Conservation (phyloP, 2,797 vertebrate species). For the Simalia tracyae region DNA sequence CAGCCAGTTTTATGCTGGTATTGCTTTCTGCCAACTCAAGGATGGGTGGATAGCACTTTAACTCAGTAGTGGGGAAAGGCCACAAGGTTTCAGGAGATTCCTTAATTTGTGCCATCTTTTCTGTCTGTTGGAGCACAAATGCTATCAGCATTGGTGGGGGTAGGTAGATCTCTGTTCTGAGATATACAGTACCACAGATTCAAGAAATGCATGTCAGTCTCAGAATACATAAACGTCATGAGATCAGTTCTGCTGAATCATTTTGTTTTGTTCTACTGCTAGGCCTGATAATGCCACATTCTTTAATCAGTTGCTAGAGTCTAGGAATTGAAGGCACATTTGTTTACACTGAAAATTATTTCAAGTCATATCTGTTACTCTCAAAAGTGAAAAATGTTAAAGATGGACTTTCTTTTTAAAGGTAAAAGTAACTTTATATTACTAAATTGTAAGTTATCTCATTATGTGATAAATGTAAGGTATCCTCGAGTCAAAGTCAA, state of each 20-base stretch:
- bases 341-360: background rate
- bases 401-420: background rate
- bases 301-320: background rate
- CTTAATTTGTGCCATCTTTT: conserved; percentile 8
- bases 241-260: background rate
- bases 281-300: background rate
- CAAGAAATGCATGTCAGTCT: too few species aligned
- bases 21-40: background rate
- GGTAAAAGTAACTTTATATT: background rate
- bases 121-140: background rate
- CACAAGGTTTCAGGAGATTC: background rate
- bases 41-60: background rate
- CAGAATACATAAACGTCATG: background rate
- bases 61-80: background rate
- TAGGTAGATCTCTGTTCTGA: background rate
- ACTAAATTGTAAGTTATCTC: background rate
- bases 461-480: background rate
- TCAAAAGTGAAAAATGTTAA: background rate
- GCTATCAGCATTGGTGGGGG: background rate
- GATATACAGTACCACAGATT: background rate
- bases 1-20: background rate
- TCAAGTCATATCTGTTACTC: background rate
- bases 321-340: background rate
- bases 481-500: background rate
- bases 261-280: background rate